Evolutionary conservation across 2,888 invertebrate species (phyloP).

Genomic region (Leptothorax acervorum): DNA sequence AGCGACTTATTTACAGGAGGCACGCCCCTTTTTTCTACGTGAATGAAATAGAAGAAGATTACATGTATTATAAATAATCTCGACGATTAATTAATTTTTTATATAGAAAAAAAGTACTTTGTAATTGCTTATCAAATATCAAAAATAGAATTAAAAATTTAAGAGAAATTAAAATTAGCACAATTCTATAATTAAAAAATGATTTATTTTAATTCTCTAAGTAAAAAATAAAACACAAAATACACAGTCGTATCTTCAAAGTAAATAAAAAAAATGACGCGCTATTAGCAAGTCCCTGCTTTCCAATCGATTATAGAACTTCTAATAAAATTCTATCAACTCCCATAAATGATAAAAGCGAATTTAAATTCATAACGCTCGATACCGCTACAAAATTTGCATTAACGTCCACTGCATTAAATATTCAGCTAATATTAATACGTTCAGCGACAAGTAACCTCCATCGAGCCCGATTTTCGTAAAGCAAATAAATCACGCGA

Average conservation of each 20-base stretch:
- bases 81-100: not conserved
- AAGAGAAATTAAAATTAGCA: not conserved
- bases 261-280: not conserved
- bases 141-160: not conserved
- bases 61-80: not conserved
- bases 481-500: slow-evolving; percentile 26
- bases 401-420: not conserved
- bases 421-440: slow-evolving; percentile 7
- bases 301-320: not conserved
- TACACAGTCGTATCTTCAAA: not conserved
- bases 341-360: not conserved
- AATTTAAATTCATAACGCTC: not conserved
- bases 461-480: not conserved
- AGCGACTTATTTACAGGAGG: not conserved
- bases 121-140: not conserved
- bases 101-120: not conserved
- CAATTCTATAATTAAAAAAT: no score
- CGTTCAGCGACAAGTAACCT: not conserved
- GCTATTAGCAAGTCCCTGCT: not conserved
- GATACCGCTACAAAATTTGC: not conserved
- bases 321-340: not conserved
- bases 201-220: not conserved
- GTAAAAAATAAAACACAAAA: not conserved
- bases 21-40: not conserved
- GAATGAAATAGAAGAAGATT: not conserved